These are phyloP conservation scores for Macrotus californicus DNA, from an alignment of 2,113 vertebrate genomes.

Conservation along the genomic window DNA sequence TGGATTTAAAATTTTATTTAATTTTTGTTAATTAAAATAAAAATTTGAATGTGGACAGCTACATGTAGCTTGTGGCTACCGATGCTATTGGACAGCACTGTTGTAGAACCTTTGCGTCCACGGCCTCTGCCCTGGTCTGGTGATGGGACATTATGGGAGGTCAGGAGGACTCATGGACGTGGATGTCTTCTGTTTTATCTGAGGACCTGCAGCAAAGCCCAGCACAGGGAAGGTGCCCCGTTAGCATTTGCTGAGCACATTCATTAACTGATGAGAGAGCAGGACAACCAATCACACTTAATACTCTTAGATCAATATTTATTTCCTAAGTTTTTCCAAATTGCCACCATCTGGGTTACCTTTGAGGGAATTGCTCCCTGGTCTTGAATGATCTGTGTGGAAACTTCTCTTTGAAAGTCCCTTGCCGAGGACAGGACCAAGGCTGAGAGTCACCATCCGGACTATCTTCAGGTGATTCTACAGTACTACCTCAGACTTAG, in stretches of 20 bases:
- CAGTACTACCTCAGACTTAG: neutral
- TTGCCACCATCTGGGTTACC: neutral
- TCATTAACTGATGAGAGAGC: neutral
- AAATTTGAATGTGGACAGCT: neutral
- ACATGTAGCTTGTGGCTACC: neutral
- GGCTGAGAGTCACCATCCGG: neutral
- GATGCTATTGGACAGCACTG: neutral
- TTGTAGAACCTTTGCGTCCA: neutral
- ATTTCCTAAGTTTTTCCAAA: neutral
- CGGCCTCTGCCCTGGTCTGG: neutral
- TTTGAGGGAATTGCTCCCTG: neutral
- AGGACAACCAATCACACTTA: neutral
- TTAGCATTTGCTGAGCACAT: neutral
- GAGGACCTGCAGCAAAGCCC: neutral
- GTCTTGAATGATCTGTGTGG: neutral
- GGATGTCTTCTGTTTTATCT: neutral
- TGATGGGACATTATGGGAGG: neutral
- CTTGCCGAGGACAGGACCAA: neutral
- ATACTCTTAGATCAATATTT: neutral
- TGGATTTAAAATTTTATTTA: neutral
- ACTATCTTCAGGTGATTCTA: neutral
- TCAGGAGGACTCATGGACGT: neutral
- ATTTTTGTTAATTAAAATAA: neutral
- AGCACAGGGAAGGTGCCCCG: neutral
- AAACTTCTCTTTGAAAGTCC: neutral